Evolutionary conservation across 2,888 invertebrate genomes (phyloP), one percentile per base, ranked within the genome.

Genomic region (Ligdia adustata): DNA sequence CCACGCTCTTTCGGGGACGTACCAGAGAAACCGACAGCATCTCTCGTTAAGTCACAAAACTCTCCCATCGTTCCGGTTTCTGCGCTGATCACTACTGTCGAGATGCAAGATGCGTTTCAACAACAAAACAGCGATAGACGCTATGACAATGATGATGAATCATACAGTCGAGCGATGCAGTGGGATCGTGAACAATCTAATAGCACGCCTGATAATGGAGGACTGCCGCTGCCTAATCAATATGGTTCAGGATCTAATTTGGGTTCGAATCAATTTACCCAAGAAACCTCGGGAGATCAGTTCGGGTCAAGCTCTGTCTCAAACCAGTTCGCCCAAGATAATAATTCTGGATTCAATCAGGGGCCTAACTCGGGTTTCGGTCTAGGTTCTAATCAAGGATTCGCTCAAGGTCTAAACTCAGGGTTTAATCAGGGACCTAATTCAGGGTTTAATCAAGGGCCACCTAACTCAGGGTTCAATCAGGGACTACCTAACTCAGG

Each of bases 1-100:
- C 85, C 83, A 2, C 67, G 84, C 5, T 87, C 82, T 0, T 87
- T 87, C 48, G 88, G 88, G 4, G 89, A 90, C 50, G 42, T 66
- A 1, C 75, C 79, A 5, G 43, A 47, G 4, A 22, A n/a, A 4
- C 41, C 39, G 1, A 28, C 40, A 0, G 55, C 49, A 28, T 14
- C 52, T 14, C 13, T 34, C 9, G 12, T 16, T 27, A 53, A 57
- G 11, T 34, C 48, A 7, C 22, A 22, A 22, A 38, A 4, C 9
- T 24, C 34, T 2, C 29, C 40, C 7, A 14, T 38, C 18, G n/a
- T 33, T 20, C 35, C 32, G 1, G 20, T 28, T 3, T 15, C 35
- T 6, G 13, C 35, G 16, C 28, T 43, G 1, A 9, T n/a, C 0
- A 11, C 20, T 13, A 29, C 38, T 3, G 46, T 44, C 16, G 26